Evolutionary conservation across 1,140 invertebrate species (phyloP), one percentile per base, ranked within the genome.

Genomic region (Drosophila fuyamai): DNA sequence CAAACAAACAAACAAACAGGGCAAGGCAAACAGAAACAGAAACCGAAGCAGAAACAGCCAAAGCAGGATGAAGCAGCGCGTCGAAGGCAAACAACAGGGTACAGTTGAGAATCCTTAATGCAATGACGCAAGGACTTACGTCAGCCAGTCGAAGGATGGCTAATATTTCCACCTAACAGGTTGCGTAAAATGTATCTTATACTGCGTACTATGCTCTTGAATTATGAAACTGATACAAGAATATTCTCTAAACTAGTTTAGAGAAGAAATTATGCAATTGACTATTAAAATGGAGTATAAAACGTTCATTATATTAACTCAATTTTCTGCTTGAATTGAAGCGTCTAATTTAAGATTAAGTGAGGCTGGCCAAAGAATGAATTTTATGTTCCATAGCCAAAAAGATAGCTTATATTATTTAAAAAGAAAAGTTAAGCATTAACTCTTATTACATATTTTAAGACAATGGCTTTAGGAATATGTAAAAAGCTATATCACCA

Each of bases 101-200:
- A 82, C 80, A 83, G 80, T 82, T 63, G 81, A 61, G 80, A 66
- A 53, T 68, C 27, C 68, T 61, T 60, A 66, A 70, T 70, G 70
- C 70, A 71, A 38, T 73, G 65, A 73, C 66, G 70, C 48, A 73
- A 73, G 54, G 32, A 29, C 38, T 73, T 71, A 73, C 66, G 55
- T 73, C 47, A 73, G 38, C 32, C 47, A 38, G 6, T 1, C 14
- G 1, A 53, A 46, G 38, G 38, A 62, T 16, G 14, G 9, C 18
- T 16, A 51, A 46, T 29, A 44, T 29, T 46, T 44, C 7, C 23
- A 67, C 47, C 61, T 68, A 38, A 29, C 61, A 68, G 47, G 61
- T 54, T 63, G 7, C 29, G 50, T 12, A 16, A 29, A 18, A 36
- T 32, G 18, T 51, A 3, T 13, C 14, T 14, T 35, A 16, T 48